Conservation (phyloP, 2,888 invertebrate genomes). For the Caenorhabditis zanzibari region DNA sequence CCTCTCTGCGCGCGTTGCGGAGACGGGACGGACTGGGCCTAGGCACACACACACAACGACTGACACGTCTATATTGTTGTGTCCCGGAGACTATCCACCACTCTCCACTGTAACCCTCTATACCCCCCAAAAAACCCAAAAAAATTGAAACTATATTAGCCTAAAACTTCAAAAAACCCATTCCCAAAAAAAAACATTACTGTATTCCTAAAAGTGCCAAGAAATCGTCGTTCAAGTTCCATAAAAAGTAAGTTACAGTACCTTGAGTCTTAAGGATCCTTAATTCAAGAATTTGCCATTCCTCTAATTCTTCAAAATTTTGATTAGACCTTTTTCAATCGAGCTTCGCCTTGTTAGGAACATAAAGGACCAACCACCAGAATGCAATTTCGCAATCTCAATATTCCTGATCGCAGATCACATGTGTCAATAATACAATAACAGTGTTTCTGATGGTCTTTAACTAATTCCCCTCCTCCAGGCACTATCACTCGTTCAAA, state of each 20-base stretch:
- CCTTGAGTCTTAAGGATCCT: too few relatives aligned
- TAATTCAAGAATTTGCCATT: too few relatives aligned
- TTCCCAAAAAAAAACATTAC: background rate
- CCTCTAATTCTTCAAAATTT: too few relatives aligned
- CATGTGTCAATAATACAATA: slow-evolving; percentile 2
- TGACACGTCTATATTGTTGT: slow-evolving; percentile 64
- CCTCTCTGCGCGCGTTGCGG: slow-evolving; percentile 47
- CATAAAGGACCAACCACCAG: background rate
- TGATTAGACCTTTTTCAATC: too few relatives aligned
- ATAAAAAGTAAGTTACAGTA: background rate
- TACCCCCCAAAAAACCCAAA: slow-evolving; percentile 36
- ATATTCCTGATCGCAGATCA: background rate
- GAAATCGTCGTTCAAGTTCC: background rate
- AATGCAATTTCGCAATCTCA: slow-evolving; percentile 10
- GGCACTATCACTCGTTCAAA: background rate
- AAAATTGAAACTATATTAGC: slow-evolving; percentile 31
- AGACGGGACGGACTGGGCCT: slow-evolving; percentile 46
- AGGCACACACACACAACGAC: slow-evolving; percentile 61
- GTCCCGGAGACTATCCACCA: slow-evolving; percentile 58
- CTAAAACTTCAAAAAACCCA: slow-evolving; percentile 11
- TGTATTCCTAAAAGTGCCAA: background rate
- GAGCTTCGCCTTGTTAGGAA: background rate
- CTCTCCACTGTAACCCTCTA: slow-evolving; percentile 27
- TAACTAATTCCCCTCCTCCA: background rate
- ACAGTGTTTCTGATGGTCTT: background rate